Evolutionary conservation across 2,113 vertebrate genomes (phyloP).

Genomic region (Spermophilus dauricus): DNA sequence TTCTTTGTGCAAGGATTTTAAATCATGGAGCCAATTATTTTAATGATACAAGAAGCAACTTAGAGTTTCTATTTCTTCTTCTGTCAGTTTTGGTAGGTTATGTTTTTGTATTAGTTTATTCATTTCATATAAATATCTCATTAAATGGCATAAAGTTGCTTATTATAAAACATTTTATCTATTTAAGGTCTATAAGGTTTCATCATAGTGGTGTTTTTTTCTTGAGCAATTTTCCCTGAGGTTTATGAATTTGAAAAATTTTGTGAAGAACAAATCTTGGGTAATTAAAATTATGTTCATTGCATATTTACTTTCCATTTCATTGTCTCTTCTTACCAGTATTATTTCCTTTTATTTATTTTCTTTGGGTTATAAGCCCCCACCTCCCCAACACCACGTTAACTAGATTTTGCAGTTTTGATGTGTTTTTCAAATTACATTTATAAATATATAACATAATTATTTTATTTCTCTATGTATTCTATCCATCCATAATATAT

Average conservation of each 20-base stretch:
- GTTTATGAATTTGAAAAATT: neutral
- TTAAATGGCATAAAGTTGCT: neutral
- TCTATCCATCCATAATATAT: neutral
- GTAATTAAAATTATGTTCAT: neutral
- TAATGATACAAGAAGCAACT: neutral
- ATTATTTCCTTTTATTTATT: neutral
- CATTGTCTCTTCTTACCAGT: neutral
- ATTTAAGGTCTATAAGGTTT: neutral
- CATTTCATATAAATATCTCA: neutral
- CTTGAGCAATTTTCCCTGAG: neutral
- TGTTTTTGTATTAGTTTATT: neutral
- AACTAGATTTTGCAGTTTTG: neutral
- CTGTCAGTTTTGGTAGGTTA: neutral
- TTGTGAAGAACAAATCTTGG: neutral
- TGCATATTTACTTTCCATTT: neutral
- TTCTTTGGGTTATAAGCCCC: neutral
- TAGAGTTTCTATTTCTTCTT: slow-evolving; percentile 33
- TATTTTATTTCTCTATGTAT: neutral
- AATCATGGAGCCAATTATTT: slow-evolving; percentile 15
- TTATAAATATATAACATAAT: neutral
- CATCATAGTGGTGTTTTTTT: neutral
- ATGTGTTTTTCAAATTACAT: neutral
- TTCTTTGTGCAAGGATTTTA: neutral
- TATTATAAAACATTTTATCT: neutral
- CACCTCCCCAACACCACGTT: neutral